Conservation (phyloP, 2,113 vertebrate species). For the Aplodontia rufa region DNA sequence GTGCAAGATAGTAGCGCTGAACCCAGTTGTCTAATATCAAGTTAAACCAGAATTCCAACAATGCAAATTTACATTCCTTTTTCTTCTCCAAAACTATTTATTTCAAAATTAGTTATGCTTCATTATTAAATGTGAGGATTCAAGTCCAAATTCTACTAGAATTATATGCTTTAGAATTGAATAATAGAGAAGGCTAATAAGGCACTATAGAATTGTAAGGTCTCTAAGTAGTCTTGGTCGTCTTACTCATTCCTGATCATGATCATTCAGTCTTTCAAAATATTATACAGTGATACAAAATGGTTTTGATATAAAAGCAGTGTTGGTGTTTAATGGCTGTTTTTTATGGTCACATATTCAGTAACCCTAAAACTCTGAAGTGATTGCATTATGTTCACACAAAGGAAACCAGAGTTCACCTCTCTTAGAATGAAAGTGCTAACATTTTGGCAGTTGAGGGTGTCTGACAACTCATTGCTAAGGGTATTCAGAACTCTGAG, state of each 20-base stretch:
- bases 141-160: slow-evolving; percentile 13
- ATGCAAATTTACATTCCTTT: not conserved
- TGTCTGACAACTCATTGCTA: not conserved
- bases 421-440: not conserved
- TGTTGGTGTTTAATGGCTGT: not conserved
- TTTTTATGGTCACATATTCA: not conserved
- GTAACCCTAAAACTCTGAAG: not conserved
- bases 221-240: not conserved
- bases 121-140: not conserved
- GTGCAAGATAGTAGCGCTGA: not conserved
- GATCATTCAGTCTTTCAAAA: not conserved
- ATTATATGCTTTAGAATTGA: not conserved
- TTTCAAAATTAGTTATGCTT: not conserved
- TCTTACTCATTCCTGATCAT: not conserved
- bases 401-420: not conserved
- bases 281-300: not conserved
- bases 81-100: not conserved
- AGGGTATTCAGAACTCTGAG: not conserved
- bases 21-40: not conserved
- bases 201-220: not conserved
- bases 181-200: not conserved
- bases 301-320: slow-evolving; percentile 18
- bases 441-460: not conserved
- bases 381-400: not conserved
- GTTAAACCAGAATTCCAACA: slow-evolving; percentile 32